Evolutionary conservation across 2,797 vertebrate genomes (phyloP).

Genomic region (Chloroceryle inda): DNA sequence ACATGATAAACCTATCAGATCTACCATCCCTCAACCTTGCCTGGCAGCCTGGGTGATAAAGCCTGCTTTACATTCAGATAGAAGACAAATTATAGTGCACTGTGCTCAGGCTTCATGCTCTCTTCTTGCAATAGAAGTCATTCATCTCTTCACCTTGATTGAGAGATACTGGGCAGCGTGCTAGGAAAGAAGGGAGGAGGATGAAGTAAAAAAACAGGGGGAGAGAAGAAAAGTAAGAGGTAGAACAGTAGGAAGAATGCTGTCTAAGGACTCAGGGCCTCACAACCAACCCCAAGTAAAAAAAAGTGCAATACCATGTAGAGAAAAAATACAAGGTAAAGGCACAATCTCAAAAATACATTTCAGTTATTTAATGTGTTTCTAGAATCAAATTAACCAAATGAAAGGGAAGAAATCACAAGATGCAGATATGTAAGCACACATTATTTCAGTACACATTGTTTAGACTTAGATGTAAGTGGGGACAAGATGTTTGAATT

Average conservation of each 20-base stretch:
- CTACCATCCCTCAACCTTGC: conserved; percentile 62
- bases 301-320: background rate
- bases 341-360: background rate
- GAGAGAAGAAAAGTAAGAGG: background rate
- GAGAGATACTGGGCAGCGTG: conserved; percentile 25
- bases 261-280: background rate
- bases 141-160: conserved; percentile 54
- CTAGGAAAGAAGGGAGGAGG: background rate
- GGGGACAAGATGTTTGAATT: background rate
- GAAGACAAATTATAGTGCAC: conserved; percentile 65
- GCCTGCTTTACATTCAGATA: conserved; percentile 60
- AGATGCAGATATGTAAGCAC: background rate
- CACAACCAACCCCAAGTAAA: background rate
- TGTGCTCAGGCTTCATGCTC: conserved; percentile 38
- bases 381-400: background rate
- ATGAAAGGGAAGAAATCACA: background rate
- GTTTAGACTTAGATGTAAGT: background rate
- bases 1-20: conserved; percentile 77
- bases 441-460: background rate
- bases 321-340: background rate
- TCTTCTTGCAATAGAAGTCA: conserved; percentile 36
- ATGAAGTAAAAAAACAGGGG: background rate
- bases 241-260: background rate
- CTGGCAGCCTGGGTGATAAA: conserved; percentile 68
- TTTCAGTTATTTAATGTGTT: background rate